phyloP scores from a whole-genome alignment of 2,113 vertebrate genomes.

The Chunga burmeisteri region DNA sequence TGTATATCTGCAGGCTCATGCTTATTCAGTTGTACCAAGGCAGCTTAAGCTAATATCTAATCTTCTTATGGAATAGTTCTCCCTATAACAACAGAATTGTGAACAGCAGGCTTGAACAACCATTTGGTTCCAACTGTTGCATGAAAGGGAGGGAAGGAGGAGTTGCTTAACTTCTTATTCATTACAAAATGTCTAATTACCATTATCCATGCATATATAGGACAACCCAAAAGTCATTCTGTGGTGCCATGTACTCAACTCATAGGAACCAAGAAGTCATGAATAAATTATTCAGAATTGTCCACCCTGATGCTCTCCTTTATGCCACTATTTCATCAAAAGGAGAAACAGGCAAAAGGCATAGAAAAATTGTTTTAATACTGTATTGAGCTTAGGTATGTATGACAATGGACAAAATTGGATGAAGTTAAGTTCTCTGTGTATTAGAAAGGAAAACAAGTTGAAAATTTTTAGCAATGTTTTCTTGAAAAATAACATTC shows the following conservation, averaged over 20 bases:
- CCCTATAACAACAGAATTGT: conserved; percentile 47
- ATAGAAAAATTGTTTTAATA: background rate
- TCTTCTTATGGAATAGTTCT: conserved; percentile 68
- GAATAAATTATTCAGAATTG: background rate
- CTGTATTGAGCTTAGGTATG: background rate
- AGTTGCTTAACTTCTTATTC: background rate
- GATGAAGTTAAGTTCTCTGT: background rate
- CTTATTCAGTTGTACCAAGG: conserved; percentile 67
- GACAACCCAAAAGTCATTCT: background rate
- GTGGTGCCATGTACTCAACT: background rate
- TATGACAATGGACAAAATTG: background rate
- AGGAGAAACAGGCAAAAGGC: background rate
- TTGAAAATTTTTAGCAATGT: background rate
- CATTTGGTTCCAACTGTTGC: background rate
- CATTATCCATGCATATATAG: background rate
- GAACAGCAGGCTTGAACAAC: conserved; percentile 45
- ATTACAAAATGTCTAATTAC: background rate
- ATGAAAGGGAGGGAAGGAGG: background rate
- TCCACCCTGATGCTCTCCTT: background rate
- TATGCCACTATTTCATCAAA: background rate
- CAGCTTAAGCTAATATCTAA: conserved; percentile 71
- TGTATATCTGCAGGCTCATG: conserved; percentile 64
- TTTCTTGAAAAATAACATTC: background rate
- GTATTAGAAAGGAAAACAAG: background rate
- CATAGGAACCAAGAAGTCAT: background rate